Conservation (phyloP, 2,113 vertebrate species). For the Lontra canadensis region DNA sequence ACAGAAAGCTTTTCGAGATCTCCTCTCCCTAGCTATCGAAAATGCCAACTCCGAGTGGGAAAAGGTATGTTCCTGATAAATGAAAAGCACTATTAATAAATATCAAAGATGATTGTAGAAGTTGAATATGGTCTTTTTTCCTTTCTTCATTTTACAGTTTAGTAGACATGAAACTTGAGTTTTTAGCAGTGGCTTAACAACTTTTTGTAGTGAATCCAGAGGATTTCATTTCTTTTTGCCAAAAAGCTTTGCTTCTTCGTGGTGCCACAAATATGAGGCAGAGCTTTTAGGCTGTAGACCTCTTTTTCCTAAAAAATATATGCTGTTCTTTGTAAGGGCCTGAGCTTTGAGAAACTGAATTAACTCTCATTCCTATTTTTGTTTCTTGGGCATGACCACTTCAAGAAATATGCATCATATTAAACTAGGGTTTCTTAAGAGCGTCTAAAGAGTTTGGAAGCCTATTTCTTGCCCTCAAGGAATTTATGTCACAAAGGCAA, state of each 20-base stretch:
- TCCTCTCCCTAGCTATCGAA: conserved; percentile 78
- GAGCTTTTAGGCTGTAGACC: background rate
- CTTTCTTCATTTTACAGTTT: background rate
- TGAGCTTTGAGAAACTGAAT: conserved; percentile 41
- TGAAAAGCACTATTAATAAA: background rate
- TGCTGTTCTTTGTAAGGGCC: background rate
- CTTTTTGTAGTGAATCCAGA: conserved; percentile 20
- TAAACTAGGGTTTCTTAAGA: conserved; percentile 43
- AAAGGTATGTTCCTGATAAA: conserved; percentile 84
- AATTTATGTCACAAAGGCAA: conserved; percentile 17
- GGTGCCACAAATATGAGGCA: background rate
- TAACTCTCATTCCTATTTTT: conserved; percentile 27
- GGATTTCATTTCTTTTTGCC: background rate
- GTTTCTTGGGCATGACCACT: conserved; percentile 11
- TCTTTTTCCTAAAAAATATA: background rate
- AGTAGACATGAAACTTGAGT: background rate
- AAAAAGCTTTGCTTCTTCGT: background rate
- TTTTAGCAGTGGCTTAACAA: conserved; percentile 17
- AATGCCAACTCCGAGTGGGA: conserved; percentile 84
- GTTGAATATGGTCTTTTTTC: background rate
- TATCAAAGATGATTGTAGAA: background rate
- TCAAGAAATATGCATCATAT: conserved; percentile 12
- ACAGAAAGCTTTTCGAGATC: conserved; percentile 82
- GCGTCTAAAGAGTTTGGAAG: conserved; percentile 21
- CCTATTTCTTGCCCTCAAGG: background rate